Evolutionary conservation across 2,888 invertebrate genomes (phyloP), one percentile per base, ranked within the genome.

Genomic region (Iphiclides podalirius): DNA sequence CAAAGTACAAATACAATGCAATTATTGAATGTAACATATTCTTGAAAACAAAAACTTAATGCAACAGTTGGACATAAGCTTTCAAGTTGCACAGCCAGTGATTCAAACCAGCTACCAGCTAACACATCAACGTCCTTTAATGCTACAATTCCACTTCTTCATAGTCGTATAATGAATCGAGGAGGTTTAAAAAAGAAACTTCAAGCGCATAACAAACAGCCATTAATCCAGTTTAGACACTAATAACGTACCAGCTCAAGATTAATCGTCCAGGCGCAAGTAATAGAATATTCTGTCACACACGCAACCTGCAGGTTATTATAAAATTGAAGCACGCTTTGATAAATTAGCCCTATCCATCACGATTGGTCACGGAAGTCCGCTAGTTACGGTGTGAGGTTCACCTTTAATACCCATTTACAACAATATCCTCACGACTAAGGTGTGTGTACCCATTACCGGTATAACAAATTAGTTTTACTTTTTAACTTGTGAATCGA

Each of bases 271-370:
- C 61, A 64, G 63, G 70, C 70, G 61, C 61, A 62, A 69, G 75
- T 81, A 84, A 85, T 84, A 87, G 85, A 86, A 86, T 85, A 84
- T 81, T 79, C 79, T 79, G 82, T 85, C 80, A 79, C 79, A 81
- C 82, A 84, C 79, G 82, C 81, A 79, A 82, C 79, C 77, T 77
- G 73, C 75, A 66, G 70, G 77, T 78, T 79, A 78, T 79, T 83
- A 80, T 82, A 81, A 83, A 86, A 85, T 83, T 85, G 84, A 83
- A 79, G 78, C 76, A 70, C 62, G 66, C 63, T 75, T 77, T 85
- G 83, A 87, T 86, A 84, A 82, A 87, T 86, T 79, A 79, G 77
- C 67, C 74, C 77, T 82, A 86, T 87, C 77, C 79, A 79, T 86
- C 86, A 85, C 77, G 72, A 87, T 87, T 87, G 81, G 86, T 82